A percentile compares a stretch with the other conserved stretches of the same genome.
Evolutionary conservation across 2,113 vertebrate genomes (phyloP).

Genomic region (Neotoma lepida): DNA sequence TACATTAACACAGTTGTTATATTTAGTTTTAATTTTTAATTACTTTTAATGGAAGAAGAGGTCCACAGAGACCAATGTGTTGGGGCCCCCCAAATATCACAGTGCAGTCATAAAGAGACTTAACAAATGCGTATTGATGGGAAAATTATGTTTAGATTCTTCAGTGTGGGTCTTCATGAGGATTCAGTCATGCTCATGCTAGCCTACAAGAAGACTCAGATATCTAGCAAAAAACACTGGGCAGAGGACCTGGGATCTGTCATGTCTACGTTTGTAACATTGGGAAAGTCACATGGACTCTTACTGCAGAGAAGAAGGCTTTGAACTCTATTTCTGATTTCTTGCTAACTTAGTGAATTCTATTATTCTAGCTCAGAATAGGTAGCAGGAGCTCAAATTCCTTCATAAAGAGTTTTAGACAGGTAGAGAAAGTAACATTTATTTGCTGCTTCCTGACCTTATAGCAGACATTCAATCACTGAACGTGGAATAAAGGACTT

Average conservation of each 20-base stretch:
- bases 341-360: not conserved
- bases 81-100: not conserved
- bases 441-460: not conserved
- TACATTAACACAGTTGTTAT: not conserved
- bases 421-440: not conserved
- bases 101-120: not conserved
- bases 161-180: not conserved
- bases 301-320: not conserved
- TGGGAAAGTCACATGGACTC: not conserved
- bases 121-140: not conserved
- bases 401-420: not conserved
- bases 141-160: not conserved
- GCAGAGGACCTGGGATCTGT: not conserved
- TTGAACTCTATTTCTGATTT: slow-evolving; percentile 18
- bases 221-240: not conserved
- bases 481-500: not conserved
- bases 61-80: not conserved
- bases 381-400: not conserved
- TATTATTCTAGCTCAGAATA: not conserved
- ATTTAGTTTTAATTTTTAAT: slow-evolving; percentile 32
- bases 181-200: not conserved
- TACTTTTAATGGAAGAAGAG: not conserved
- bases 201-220: not conserved
- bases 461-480: not conserved
- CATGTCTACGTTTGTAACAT: not conserved